These are phyloP conservation scores for Drosophila aff. DNA, from an alignment of 1,140 invertebrate genomes.

Conservation along the genomic window DNA sequence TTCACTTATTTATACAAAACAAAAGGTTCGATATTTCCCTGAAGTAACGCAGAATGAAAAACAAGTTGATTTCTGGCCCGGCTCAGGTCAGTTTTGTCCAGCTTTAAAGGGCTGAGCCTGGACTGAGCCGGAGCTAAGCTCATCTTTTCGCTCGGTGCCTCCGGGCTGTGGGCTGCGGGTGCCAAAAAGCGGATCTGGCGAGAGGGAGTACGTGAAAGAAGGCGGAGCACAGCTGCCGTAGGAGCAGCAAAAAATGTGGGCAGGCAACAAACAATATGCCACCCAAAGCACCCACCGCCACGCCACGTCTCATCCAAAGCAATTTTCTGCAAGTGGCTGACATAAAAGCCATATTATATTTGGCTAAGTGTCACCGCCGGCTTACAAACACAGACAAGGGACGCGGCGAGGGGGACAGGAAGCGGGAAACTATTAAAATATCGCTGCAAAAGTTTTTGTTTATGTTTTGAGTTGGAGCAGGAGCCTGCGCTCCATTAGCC, in stretches of 20 bases:
- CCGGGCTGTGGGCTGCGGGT: background rate
- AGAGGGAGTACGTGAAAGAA: slow-evolving; percentile 24
- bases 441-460: slow-evolving; percentile 77
- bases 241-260: slow-evolving; percentile 24
- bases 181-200: slow-evolving; percentile 33
- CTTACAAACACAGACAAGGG: slow-evolving; percentile 41
- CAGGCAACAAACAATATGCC: background rate
- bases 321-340: slow-evolving; percentile 79
- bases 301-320: slow-evolving; percentile 48
- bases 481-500: slow-evolving; percentile 72
- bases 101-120: background rate
- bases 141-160: slow-evolving; percentile 3
- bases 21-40: too few relatives aligned
- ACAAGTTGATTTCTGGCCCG: background rate
- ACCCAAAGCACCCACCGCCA: background rate
- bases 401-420: background rate
- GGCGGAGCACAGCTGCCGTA: background rate
- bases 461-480: slow-evolving; percentile 62
- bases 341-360: slow-evolving; percentile 82
- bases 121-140: background rate
- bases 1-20: too few relatives aligned
- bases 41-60: background rate
- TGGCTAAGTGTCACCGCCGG: slow-evolving; percentile 79
- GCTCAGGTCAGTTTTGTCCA: background rate
- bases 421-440: slow-evolving; percentile 73